Conservation (phyloP, 1,140 invertebrate genomes). For the Dufourea novaeangliae region DNA sequence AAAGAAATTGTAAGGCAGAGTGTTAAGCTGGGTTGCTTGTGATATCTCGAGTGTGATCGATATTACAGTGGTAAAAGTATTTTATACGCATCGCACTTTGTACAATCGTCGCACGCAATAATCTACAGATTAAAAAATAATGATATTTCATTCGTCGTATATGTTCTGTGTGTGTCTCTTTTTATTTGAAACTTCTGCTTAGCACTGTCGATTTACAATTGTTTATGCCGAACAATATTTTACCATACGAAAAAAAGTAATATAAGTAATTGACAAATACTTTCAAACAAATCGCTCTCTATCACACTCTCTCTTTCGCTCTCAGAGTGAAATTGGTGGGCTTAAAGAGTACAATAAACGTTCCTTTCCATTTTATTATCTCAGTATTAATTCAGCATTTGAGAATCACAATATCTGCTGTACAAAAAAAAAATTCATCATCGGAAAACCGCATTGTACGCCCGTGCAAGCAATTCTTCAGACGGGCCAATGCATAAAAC, state of each 20-base stretch:
- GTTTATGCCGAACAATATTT: constrained; percentile 1
- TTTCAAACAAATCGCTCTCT: background rate
- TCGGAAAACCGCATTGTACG: constrained; percentile 71
- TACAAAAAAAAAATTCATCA: constrained; percentile 77
- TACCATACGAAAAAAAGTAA: constrained; percentile 16
- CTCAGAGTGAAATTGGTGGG: constrained; percentile 26
- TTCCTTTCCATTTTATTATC: constrained; percentile 46
- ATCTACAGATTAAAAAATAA: constrained; percentile 11
- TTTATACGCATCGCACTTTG: constrained; percentile 21
- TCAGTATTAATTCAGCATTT: constrained; percentile 67
- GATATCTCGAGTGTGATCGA: constrained; percentile 6
- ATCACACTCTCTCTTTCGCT: background rate
- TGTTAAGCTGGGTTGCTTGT: constrained; percentile 4
- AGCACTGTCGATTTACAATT: constrained; percentile 28
- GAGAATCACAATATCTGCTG: constrained; percentile 76
- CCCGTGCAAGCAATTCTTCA: constrained; percentile 59
- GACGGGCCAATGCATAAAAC: constrained; percentile 61
- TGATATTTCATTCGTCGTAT: constrained; percentile 11
- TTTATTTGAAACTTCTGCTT: constrained; percentile 18
- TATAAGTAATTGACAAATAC: constrained; percentile 35
- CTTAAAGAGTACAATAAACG: constrained; percentile 42
- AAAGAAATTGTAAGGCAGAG: background rate
- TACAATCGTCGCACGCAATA: constrained; percentile 3
- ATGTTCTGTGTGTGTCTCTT: constrained; percentile 6
- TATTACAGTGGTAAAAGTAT: constrained; percentile 23